These are phyloP conservation scores for Catocala fraxini DNA, from an alignment of 2,888 invertebrate species.

Conservation along the genomic window DNA sequence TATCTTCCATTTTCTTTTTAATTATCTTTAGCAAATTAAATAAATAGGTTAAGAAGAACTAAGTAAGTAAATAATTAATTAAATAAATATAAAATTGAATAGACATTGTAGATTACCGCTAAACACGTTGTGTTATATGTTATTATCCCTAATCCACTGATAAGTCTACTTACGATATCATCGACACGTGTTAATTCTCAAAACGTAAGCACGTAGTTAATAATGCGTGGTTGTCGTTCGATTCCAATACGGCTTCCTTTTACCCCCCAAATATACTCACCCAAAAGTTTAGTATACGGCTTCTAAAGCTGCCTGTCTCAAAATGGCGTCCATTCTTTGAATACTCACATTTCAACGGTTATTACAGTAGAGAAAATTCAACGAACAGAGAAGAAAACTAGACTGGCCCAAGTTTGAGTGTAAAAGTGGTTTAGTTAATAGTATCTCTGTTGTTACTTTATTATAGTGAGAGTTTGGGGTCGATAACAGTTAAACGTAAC, in stretches of 20 bases:
- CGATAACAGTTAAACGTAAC: slow-evolving; percentile 57
- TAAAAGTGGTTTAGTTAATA: slow-evolving; percentile 50
- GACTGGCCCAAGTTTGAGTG: slow-evolving; percentile 40
- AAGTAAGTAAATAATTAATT: no score
- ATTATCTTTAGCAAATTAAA: no score
- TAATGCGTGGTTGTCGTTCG: slow-evolving; percentile 61
- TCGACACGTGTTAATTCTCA: slow-evolving; percentile 60
- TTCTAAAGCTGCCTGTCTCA: slow-evolving; percentile 73
- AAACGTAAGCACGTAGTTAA: slow-evolving; percentile 57
- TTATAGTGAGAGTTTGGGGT: slow-evolving; percentile 51
- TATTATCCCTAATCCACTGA: slow-evolving; percentile 12
- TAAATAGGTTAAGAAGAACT: no score
- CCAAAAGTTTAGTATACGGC: slow-evolving; percentile 73
- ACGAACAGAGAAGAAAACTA: slow-evolving; percentile 29
- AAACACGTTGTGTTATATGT: neutral
- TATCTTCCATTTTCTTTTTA: no score
- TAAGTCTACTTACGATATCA: slow-evolving; percentile 47
- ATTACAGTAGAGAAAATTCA: slow-evolving; percentile 25
- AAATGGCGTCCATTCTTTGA: slow-evolving; percentile 74
- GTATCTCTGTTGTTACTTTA: slow-evolving; percentile 37
- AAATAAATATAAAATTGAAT: no score
- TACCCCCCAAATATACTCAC: slow-evolving; percentile 67
- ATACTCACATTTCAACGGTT: slow-evolving; percentile 48
- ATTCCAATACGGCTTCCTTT: slow-evolving; percentile 70
- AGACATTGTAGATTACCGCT: no score